Evolutionary conservation across 2,888 invertebrate species (phyloP).

Genomic region (Xestia rhomboidea): DNA sequence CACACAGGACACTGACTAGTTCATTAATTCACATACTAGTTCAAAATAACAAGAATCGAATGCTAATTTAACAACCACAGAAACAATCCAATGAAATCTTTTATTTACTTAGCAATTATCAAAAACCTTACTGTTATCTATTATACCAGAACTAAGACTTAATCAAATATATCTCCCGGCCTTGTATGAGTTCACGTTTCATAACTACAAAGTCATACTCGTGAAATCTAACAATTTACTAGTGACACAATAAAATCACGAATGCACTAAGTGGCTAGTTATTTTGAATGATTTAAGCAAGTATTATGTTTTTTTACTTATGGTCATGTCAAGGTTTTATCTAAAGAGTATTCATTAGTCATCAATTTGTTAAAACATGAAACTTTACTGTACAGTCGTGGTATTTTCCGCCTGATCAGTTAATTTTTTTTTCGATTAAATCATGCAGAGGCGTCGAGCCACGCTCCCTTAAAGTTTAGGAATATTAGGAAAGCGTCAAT

Average conservation of each 20-base stretch:
- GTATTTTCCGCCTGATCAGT: no score
- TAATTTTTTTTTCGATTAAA: no score
- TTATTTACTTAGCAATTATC: conserved; percentile 13
- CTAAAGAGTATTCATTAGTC: not conserved
- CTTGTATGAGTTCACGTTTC: conserved; percentile 24
- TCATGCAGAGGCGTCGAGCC: no score
- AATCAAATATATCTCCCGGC: conserved; percentile 3
- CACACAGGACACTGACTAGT: not conserved
- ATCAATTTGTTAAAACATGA: not conserved
- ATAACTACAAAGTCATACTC: not conserved
- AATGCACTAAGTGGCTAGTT: not conserved
- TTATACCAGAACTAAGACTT: conserved; percentile 5
- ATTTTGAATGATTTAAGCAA: not conserved
- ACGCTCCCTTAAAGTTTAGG: no score
- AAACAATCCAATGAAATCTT: not conserved
- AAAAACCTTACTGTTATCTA: conserved; percentile 21
- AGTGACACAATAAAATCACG: conserved; percentile 14
- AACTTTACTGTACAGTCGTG: not conserved
- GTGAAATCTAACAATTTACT: conserved; percentile 1
- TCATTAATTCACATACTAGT: not conserved
- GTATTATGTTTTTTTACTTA: not conserved
- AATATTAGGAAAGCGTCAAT: no score
- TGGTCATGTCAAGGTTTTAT: not conserved
- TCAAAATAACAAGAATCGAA: not conserved
- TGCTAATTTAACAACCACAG: not conserved